Base-by-base conservation (phyloP, 2,888 invertebrate genomes). In the Ecliptopera silaceata region DNA sequence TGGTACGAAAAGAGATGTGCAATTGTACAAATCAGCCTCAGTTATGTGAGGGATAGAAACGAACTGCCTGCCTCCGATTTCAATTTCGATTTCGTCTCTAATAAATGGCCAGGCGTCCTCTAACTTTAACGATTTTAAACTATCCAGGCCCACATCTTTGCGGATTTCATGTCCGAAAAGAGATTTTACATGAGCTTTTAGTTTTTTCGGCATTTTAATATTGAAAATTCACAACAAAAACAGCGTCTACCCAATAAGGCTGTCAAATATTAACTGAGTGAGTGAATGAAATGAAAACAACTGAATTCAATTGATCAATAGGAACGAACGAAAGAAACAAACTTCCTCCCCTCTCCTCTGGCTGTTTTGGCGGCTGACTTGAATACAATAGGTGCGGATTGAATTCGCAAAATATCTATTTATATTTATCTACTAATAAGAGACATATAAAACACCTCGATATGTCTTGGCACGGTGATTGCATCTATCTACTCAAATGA, bases 61-160 rank as follows among this genome's bases (percentile, higher is more conserved):
- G 45, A 90, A 77, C 71, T 90, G 86, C 61, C 82, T 88, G 65
- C 86, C 86, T n/a, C 91, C 92, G 58, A 91, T 91, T 80, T 92
- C 92, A 43, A 78, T 86, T 71, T 91, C 92, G 45, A 92, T 91
- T 83, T 92, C 92, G 61, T 91, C 91, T 68, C 92, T 81, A 44
- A 92, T 92, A 71, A 91, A 92, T 12, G 92, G 91, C 92, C 92
- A 92, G 0, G 91, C 91, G 54, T 91, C 91, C 63, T 91, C 91
- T 39, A 92, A 74, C 64, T 89, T 89, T 8, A 92, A 72, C 13
- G 92, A 92, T 61, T 89, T 86, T 52, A 92, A 74, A 42, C 70
- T 82, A 4, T 84, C 85, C 60, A 92, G 76, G 66, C 87, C 85
- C n/a, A 91, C 91, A 75, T 92, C 91, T 69, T 91, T 92, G 18